Conservation (phyloP, 2,888 invertebrate genomes). For the Mesochorus sp. region DNA sequence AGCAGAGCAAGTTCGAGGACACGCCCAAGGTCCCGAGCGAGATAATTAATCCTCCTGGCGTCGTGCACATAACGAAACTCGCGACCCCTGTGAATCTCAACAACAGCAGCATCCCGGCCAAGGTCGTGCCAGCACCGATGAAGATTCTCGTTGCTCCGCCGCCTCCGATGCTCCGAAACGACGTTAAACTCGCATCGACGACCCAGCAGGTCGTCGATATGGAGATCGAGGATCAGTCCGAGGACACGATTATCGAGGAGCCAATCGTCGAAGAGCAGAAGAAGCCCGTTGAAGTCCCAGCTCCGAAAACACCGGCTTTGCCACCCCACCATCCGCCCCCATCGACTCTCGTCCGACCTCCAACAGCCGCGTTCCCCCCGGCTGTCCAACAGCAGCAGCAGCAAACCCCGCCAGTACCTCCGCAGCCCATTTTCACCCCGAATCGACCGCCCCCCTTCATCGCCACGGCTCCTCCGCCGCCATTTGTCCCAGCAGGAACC, state of each 20-base stretch:
- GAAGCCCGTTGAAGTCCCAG: constrained; percentile 42
- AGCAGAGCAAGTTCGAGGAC: constrained; percentile 80
- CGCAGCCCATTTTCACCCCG: constrained; percentile 67
- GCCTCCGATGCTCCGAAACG: constrained; percentile 75
- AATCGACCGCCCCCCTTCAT: constrained; percentile 75
- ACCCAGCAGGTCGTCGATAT: constrained; percentile 78
- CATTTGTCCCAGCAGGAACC: constrained; percentile 69
- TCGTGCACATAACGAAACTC: constrained; percentile 79
- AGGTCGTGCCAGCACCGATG: constrained; percentile 71
- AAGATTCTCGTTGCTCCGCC: constrained; percentile 80
- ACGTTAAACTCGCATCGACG: constrained; percentile 62
- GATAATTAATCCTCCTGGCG: constrained; percentile 80
- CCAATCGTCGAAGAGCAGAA: constrained; percentile 68
- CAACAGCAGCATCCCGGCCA: constrained; percentile 63
- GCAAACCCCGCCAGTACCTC: constrained; percentile 28
- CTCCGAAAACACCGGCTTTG: constrained; percentile 47
- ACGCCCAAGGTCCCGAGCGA: constrained; percentile 79
- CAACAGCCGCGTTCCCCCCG: constrained; percentile 69
- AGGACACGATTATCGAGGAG: constrained; percentile 78
- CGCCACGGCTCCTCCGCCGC: constrained; percentile 69
- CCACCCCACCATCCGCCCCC: constrained; percentile 65
- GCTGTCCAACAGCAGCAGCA: constrained; percentile 46
- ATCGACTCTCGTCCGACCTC: constrained; percentile 66
- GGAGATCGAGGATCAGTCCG: constrained; percentile 80
- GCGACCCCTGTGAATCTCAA: constrained; percentile 76